Evolutionary conservation across 2,113 vertebrate species (phyloP).

Genomic region (Cebidichthys violaceus): DNA sequence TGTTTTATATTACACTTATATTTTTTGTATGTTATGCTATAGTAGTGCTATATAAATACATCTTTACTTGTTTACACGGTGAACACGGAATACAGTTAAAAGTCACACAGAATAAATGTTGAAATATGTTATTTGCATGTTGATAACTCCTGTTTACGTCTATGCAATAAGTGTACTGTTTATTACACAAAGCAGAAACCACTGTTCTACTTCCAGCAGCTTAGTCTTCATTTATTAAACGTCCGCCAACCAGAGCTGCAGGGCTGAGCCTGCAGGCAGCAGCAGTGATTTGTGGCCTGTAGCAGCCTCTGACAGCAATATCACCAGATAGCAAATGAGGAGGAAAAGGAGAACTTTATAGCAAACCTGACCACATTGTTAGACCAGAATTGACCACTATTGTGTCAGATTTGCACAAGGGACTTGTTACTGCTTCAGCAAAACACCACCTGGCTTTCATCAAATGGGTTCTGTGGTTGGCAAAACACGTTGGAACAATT

Average conservation of each 20-base stretch:
- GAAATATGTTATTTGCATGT: neutral
- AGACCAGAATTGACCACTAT: neutral
- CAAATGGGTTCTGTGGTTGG: neutral
- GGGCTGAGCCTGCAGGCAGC: neutral
- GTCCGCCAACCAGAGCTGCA: neutral
- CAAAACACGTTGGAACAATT: conserved; percentile 16
- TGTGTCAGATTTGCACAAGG: neutral
- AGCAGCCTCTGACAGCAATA: neutral
- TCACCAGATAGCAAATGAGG: neutral
- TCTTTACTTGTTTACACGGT: no score
- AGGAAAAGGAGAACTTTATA: neutral
- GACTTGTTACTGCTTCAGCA: neutral
- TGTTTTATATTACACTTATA: no score
- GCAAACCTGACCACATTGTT: no score
- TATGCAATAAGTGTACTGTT: neutral
- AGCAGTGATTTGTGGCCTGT: neutral
- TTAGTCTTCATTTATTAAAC: neutral
- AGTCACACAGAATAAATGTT: neutral
- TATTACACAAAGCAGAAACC: neutral
- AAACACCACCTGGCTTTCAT: conserved; percentile 20
- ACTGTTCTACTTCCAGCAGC: neutral
- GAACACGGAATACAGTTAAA: neutral
- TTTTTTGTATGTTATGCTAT: no score
- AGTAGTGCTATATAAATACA: no score
- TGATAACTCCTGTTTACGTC: neutral